A percentile compares a stretch with the other conserved stretches of the same genome.
Conservation (phyloP, 1,140 invertebrate genomes). For the Agrypnia vestita region DNA sequence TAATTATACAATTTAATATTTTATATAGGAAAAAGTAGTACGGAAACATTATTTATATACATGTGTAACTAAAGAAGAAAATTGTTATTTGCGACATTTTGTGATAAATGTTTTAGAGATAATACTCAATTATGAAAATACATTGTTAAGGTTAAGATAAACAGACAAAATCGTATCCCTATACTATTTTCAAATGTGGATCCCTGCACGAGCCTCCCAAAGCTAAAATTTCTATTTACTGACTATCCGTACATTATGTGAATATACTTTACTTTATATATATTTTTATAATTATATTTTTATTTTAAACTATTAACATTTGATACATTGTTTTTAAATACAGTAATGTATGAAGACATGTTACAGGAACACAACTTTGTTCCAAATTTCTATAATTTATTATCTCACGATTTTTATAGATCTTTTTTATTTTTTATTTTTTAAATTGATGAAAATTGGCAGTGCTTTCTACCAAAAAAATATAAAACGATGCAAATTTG, state of each 20-base stretch:
- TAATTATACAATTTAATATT: slow-evolving; percentile 40
- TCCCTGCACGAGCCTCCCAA: no score
- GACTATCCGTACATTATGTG: no score
- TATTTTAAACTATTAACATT: neutral
- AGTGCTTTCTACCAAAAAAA: no score
- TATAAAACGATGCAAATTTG: no score
- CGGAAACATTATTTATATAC: slow-evolving; percentile 54
- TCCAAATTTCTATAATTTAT: neutral
- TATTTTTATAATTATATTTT: slow-evolving; percentile 1
- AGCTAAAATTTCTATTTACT: no score
- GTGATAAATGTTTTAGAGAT: slow-evolving; percentile 55
- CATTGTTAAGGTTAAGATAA: slow-evolving; percentile 5
- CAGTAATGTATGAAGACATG: neutral
- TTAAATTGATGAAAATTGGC: no score
- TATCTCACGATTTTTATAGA: no score
- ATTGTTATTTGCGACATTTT: slow-evolving; percentile 52
- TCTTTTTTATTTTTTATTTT: no score
- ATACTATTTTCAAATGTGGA: slow-evolving; percentile 3
- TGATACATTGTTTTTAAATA: no score
- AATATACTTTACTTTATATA: no score
- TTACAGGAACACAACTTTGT: neutral
- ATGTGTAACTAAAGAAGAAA: slow-evolving; percentile 54
- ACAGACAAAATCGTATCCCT: neutral
- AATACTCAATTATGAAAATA: slow-evolving; percentile 58
- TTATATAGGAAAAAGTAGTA: slow-evolving; percentile 47